Conservation (phyloP, 1,140 invertebrate species). For the Drosophila cardini region DNA sequence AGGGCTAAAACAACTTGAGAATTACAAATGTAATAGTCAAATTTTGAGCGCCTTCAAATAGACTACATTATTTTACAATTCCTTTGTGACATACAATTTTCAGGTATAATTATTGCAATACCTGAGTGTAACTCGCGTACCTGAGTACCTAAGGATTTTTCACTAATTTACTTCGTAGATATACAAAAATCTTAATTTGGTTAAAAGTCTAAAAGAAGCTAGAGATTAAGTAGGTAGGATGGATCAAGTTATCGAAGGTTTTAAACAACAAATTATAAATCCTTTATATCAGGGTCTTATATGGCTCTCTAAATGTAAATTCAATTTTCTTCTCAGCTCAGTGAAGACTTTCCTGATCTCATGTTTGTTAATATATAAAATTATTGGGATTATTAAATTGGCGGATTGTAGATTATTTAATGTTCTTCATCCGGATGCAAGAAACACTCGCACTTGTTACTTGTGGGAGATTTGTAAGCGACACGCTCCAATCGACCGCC, state of each 20-base stretch:
- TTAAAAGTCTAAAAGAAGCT: too few species aligned
- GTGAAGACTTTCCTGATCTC: too few species aligned
- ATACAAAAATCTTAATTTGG: too few species aligned
- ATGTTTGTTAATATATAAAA: neutral
- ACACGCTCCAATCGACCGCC: conserved; percentile 36
- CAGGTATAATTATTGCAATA: neutral
- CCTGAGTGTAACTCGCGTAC: neutral
- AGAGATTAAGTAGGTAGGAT: too few species aligned
- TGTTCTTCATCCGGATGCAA: neutral
- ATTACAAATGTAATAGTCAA: conserved; percentile 14
- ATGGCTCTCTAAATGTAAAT: too few species aligned
- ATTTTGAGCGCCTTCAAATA: neutral
- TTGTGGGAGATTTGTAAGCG: conserved; percentile 51
- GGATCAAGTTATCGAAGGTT: too few species aligned
- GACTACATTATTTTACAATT: neutral
- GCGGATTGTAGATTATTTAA: conserved; percentile 2
- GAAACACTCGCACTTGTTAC: conserved; percentile 35
- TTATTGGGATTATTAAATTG: conserved; percentile 9
- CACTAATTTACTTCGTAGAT: too few species aligned
- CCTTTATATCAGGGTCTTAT: too few species aligned
- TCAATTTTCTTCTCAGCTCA: too few species aligned
- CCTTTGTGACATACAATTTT: neutral
- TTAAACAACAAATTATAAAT: too few species aligned
- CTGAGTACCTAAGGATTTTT: too few species aligned
- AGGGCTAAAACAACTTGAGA: conserved; percentile 51